Evolutionary conservation across 2,888 invertebrate genomes (phyloP).

Genomic region (Lingula anatina): DNA sequence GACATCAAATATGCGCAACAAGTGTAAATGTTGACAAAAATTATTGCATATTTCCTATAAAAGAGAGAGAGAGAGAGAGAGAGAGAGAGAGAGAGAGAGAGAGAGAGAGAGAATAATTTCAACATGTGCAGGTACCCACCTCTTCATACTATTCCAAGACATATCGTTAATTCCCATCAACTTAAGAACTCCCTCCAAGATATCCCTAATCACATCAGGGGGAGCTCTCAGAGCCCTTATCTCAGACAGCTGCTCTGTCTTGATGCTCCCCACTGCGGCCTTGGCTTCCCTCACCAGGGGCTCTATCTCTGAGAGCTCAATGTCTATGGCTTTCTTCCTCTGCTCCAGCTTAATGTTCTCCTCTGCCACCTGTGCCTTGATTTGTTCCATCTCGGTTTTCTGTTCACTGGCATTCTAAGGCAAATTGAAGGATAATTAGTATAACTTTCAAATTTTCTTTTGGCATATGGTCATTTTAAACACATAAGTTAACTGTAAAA

Average conservation of each 20-base stretch:
- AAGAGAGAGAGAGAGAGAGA: no score
- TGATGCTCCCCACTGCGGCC: constrained; percentile 91
- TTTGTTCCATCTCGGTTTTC: constrained; percentile 83
- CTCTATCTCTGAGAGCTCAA: constrained; percentile 85
- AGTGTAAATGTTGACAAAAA: no score
- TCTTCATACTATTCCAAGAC: constrained; percentile 99
- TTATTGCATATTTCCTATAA: no score
- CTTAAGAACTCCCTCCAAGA: constrained; percentile 90
- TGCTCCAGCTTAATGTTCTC: constrained; percentile 80
- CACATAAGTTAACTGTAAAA: no score
- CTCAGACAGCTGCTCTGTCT: constrained; percentile 88
- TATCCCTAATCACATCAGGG: constrained; percentile 92
- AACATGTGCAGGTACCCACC: no score
- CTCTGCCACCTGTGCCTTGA: constrained; percentile 71
- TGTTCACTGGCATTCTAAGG: constrained; percentile 80
- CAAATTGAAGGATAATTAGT: neutral
- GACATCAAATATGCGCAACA: no score
- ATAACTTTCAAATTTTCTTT: neutral
- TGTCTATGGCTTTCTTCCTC: constrained; percentile 82
- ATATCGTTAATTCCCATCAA: constrained; percentile 98
- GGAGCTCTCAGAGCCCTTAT: constrained; percentile 88
- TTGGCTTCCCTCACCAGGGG: constrained; percentile 86
- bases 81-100: no score
- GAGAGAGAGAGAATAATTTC: no score
- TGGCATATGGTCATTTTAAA: no score